Percentiles rank a stretch among this genome's conserved stretches.
These are phyloP conservation scores for Scolopax bukidnonensis DNA, from an alignment of 2,797 vertebrate genomes.

Conservation along the genomic window DNA sequence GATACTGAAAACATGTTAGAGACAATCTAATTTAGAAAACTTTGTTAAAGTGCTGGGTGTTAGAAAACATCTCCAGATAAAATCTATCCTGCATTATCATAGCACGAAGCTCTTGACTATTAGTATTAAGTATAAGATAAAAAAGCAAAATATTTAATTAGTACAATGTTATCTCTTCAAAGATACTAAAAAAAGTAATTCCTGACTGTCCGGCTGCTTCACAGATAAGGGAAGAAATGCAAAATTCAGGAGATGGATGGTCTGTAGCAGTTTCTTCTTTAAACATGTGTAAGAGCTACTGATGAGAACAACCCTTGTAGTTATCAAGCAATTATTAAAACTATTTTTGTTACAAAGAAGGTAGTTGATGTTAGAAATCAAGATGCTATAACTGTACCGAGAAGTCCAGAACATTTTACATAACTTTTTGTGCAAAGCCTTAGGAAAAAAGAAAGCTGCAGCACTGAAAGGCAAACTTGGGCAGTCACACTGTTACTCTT, in stretches of 20 bases:
- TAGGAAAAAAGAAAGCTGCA: neutral
- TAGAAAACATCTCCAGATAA: neutral
- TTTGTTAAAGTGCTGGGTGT: neutral
- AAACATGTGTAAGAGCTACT: neutral
- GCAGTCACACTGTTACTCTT: neutral
- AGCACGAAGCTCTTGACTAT: neutral
- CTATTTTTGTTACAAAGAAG: neutral
- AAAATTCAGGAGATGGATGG: neutral
- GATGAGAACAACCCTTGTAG: neutral
- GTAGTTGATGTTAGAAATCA: neutral
- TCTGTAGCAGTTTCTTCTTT: neutral
- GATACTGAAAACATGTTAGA: neutral
- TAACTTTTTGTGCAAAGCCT: neutral
- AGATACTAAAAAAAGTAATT: neutral
- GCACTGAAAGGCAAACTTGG: slow-evolving; percentile 24
- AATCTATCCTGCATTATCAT: neutral
- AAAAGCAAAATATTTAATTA: neutral
- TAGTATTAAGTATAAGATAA: neutral
- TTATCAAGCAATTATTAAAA: neutral
- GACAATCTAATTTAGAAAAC: neutral
- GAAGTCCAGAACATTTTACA: neutral
- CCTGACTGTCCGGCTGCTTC: neutral
- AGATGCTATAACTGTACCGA: neutral
- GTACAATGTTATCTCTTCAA: neutral
- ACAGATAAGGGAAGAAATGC: neutral